These are phyloP conservation scores for Acanthosepion esculentum DNA, from an alignment of 2,888 invertebrate genomes.

Conservation along the genomic window DNA sequence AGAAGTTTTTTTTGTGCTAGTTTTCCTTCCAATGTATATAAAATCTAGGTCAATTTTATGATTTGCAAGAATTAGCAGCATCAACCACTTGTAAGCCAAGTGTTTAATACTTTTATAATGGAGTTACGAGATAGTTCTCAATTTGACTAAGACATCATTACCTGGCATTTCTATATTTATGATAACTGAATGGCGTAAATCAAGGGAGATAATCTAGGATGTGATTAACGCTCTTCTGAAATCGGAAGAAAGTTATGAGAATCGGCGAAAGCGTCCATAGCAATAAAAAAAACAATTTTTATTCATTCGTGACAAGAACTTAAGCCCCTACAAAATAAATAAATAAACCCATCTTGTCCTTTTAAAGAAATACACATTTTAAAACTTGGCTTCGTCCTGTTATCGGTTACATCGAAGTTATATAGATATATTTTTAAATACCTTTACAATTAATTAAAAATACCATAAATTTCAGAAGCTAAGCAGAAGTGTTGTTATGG, in stretches of 20 bases:
- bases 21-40: too few species aligned
- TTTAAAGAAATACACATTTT: neutral
- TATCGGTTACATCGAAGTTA: neutral
- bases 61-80: too few species aligned
- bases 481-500: neutral
- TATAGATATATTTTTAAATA: neutral
- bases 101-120: too few species aligned
- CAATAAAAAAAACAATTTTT: neutral
- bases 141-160: too few species aligned
- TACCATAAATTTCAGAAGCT: too few species aligned
- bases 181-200: neutral
- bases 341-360: neutral
- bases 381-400: neutral
- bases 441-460: too few species aligned
- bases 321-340: neutral
- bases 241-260: neutral
- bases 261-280: neutral
- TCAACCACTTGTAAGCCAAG: too few species aligned
- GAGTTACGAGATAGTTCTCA: too few species aligned
- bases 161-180: too few species aligned
- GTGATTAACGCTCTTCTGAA: neutral
- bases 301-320: neutral
- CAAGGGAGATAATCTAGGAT: neutral
- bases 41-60: too few species aligned
- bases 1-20: too few species aligned